Evolutionary conservation across 2,888 invertebrate species (phyloP).

Genomic region (Rhingia rostrata): DNA sequence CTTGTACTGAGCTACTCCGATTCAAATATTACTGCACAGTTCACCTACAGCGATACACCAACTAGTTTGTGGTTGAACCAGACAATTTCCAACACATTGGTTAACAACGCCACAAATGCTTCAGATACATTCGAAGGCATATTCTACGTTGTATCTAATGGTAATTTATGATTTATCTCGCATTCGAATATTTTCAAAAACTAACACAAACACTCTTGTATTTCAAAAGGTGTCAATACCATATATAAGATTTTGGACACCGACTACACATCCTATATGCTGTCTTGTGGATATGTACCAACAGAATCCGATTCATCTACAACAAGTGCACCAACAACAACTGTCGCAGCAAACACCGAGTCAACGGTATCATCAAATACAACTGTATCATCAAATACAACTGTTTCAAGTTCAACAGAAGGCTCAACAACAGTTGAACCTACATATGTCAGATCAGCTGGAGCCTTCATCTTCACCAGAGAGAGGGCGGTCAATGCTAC

Average conservation of each 20-base stretch:
- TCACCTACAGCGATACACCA: constrained; percentile 76
- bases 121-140: neutral
- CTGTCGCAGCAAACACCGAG: neutral
- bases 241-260: constrained; percentile 77
- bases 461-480: constrained; percentile 45
- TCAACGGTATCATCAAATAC: neutral
- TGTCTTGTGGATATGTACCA: constrained; percentile 77
- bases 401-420: neutral
- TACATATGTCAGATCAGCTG: neutral
- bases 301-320: neutral
- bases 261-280: constrained; percentile 76
- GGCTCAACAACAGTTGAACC: neutral
- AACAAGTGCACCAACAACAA: neutral
- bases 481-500: neutral
- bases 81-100: constrained; percentile 70
- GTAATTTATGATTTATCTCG: neutral
- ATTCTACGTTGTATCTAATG: constrained; percentile 3
- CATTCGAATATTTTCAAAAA: neutral
- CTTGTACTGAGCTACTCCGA: neutral
- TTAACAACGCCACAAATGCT: neutral
- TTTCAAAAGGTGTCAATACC: constrained; percentile 26
- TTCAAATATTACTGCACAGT: constrained; percentile 70
- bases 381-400: neutral
- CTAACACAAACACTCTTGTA: neutral
- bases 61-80: constrained; percentile 76